phyloP scores from a whole-genome alignment of 2,113 vertebrate genomes.

The Jaculus jaculus region DNA sequence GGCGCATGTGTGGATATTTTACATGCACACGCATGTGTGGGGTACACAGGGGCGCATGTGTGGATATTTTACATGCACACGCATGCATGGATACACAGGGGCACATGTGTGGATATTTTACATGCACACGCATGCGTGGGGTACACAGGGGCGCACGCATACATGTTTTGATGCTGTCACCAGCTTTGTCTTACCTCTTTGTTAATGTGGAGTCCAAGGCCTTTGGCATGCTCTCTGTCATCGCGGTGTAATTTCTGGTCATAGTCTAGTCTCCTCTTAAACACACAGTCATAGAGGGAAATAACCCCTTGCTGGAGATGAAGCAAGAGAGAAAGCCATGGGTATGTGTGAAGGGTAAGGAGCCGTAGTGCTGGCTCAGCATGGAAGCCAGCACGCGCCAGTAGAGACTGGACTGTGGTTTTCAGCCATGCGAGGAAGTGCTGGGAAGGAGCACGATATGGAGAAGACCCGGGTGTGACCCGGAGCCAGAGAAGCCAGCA shows the following conservation, averaged over 20 bases:
- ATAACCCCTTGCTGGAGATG: constrained; percentile 80
- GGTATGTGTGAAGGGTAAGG: background rate
- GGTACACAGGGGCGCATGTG: too few relatives aligned
- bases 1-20: too few relatives aligned
- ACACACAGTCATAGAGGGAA: constrained; percentile 84
- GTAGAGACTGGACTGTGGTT: background rate
- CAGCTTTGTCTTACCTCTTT: constrained; percentile 81
- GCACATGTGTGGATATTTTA: too few relatives aligned
- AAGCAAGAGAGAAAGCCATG: background rate
- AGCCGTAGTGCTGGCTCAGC: rapidly evolving
- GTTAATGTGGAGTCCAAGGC: constrained; percentile 79
- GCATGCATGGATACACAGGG: too few relatives aligned
- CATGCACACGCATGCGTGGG: too few relatives aligned
- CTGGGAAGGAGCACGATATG: background rate
- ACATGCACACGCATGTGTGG: too few relatives aligned
- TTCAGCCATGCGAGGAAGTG: rapidly evolving
- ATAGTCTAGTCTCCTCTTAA: constrained; percentile 77
- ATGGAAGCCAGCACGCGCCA: rapidly evolving
- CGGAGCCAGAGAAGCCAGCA: too few relatives aligned
- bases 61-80: too few relatives aligned
- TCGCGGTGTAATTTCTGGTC: constrained; percentile 80
- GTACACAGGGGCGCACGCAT: background rate
- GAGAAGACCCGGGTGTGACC: rapidly evolving
- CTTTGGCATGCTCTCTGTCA: constrained; percentile 83
- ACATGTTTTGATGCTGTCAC: rapidly evolving